Percentiles rank a stretch among this genome's conserved stretches.
phyloP scores from a whole-genome alignment of 2,888 invertebrate genomes.

The Aelia acuminata region DNA sequence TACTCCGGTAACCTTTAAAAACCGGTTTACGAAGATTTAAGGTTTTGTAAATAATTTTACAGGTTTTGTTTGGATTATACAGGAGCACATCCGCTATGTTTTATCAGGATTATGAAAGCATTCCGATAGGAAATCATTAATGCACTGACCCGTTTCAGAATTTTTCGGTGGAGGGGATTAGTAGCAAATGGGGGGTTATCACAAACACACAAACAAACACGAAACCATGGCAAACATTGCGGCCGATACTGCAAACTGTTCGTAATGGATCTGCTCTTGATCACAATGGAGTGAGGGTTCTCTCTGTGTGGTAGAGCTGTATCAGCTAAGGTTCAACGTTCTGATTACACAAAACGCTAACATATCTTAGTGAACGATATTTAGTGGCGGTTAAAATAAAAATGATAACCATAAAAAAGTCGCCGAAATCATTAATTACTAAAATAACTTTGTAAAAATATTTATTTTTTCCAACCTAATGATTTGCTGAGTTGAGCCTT shows the following conservation, averaged over 20 bases:
- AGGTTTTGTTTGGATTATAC: background rate
- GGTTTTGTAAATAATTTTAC: background rate
- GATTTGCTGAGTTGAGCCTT: too few relatives aligned
- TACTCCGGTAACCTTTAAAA: background rate
- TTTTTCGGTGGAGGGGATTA: background rate
- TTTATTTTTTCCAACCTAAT: too few relatives aligned
- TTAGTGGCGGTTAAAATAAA: too few relatives aligned
- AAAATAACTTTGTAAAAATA: too few relatives aligned
- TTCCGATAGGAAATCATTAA: background rate
- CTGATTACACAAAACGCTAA: too few relatives aligned
- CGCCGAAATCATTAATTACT: too few relatives aligned
- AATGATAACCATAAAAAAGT: too few relatives aligned
- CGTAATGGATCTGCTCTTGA: background rate
- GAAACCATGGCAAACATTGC: conserved; percentile 11
- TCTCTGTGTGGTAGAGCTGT: too few relatives aligned
- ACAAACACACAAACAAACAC: too few relatives aligned
- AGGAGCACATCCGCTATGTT: background rate
- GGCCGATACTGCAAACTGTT: background rate
- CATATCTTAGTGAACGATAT: too few relatives aligned
- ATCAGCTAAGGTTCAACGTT: too few relatives aligned
- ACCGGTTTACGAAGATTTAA: background rate
- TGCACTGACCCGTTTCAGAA: background rate
- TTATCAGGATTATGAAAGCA: background rate
- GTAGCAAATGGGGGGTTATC: background rate
- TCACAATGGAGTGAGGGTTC: background rate